Base-by-base conservation (phyloP, 2,797 vertebrate species). In the Darevskia nairensis region DNA sequence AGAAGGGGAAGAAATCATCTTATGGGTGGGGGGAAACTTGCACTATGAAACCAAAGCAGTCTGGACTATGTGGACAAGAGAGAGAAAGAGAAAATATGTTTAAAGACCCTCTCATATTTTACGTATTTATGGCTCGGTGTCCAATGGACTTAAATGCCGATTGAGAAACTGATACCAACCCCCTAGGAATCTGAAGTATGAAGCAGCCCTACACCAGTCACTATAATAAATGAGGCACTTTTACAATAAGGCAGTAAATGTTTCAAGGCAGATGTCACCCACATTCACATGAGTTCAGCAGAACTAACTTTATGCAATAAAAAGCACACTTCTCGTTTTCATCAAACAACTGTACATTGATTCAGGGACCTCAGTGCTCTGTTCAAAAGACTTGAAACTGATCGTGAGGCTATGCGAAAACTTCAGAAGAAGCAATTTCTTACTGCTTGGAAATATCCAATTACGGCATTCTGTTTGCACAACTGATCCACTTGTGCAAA, bases 231-330 rank as follows among this genome's bases (percentile, higher is more conserved):
- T 4, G 50, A 69, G 64, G 59, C 39, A 50, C 76, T 91, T 86
- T 27, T 81, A 50, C 35, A 83, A 88, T 4, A 68, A 23, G 44
- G 68, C 8, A 85, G 68, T 71, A 88, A 84, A 84, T 64, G 79
- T 80, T 76, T 74, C 69, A 85, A 55, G 55, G 78, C 71, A 76
- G 55, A 80, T 39, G 69, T 41, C 41, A 23, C 32, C 41, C 29
- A 85, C 77, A 23, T 78, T 83, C 64, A 80, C n/a, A 76, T 90
- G 89, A 85, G 82, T 71, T 0, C 79, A 32, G 86, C 29, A 35
- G 4, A 71, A 7, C 72, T 4, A 82, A 61, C 50, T 35, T 61
- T 23, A 64, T 11, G 39, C 84, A 91, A 59, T 69, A n/a, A 41
- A 90, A 74, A 23, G 6, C 75, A 23, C 4, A 69, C 61, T 41